phyloP scores from a whole-genome alignment of 2,797 vertebrate species.

The Lophura swinhoii region DNA sequence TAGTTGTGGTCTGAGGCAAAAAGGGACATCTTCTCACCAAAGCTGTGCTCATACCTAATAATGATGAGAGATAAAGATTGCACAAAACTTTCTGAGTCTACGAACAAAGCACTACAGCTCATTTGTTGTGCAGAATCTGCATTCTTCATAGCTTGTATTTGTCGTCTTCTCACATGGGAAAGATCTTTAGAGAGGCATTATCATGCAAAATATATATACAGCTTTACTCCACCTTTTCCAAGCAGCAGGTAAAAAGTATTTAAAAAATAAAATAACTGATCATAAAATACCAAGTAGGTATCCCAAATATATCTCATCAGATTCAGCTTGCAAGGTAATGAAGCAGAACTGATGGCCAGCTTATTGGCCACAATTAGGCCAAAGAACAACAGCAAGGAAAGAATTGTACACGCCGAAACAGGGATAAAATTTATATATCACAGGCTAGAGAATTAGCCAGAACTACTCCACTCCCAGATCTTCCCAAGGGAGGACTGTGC shows the following conservation, averaged over 20 bases:
- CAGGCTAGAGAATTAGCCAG: constrained; percentile 7
- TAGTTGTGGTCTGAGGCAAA: neutral
- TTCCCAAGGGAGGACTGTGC: constrained; percentile 5
- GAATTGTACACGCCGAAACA: neutral
- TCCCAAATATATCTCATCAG: neutral
- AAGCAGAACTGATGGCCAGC: constrained; percentile 41
- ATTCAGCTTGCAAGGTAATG: neutral
- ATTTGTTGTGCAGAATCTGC: neutral
- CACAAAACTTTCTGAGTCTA: neutral
- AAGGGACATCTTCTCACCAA: neutral
- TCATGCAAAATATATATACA: neutral
- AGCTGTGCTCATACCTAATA: neutral
- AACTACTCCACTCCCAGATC: neutral
- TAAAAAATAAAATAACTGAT: constrained; percentile 8
- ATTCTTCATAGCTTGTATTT: neutral
- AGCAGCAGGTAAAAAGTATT: neutral
- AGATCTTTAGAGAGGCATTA: neutral
- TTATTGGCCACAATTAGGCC: constrained; percentile 30
- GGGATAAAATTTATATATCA: neutral
- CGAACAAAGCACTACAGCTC: neutral
- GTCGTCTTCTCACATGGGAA: neutral
- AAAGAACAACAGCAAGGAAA: constrained; percentile 37
- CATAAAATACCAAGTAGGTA: constrained; percentile 2
- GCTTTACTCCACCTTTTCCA: neutral
- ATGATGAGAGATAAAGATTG: neutral